Base-by-base conservation (phyloP, 2,113 vertebrate genomes). In the Pygoscelis adeliae region DNA sequence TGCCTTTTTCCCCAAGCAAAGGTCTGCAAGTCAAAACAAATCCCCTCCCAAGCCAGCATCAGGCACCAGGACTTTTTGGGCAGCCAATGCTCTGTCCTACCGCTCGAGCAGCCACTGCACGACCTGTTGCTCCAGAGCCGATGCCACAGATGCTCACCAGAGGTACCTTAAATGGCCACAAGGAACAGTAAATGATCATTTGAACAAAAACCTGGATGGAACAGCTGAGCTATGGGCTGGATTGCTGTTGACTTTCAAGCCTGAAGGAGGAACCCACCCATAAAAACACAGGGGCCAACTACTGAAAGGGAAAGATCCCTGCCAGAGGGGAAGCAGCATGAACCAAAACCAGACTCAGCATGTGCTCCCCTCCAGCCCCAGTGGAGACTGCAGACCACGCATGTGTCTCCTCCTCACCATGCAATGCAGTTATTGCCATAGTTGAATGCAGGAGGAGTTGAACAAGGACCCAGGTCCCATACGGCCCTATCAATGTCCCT, bases 361-460 rank as follows among this genome's bases (percentile, higher is more conserved):
- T 0, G 0, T 22, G 29, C 23, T 88, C 34, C n/a, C 61, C 50
- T 40, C 74, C 78, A 76, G 76, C 56, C 42, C 30, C 2, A 1
- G 40, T 7, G 12, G 4, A 34, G 4, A 34, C 42, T 53, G 44
- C 26, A 78, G 73, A 30, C 65, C 30, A 21, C 0, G 2, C 0
- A 0, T 2, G 18, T 10, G 40, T 21, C 23, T 40, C 11, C 30
- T 61, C 30, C 62, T 80, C 49, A 15, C 27, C 10, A 6, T 1
- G 8, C 34, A 58, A 7, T 2, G 30, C 49, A 36, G 13, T 12
- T 14, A 13, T 10, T 62, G 73, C 56, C 18, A 13, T 3, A 61
- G 66, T 2, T 25, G 44, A 65, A 61, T 7, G 11, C 22, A 67
- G 70, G 52, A 62, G 34, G 38, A 19, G 13, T 2, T 66, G 19